Conservation (phyloP, 2,797 vertebrate genomes). For the Leptodactylus fallax region DNA sequence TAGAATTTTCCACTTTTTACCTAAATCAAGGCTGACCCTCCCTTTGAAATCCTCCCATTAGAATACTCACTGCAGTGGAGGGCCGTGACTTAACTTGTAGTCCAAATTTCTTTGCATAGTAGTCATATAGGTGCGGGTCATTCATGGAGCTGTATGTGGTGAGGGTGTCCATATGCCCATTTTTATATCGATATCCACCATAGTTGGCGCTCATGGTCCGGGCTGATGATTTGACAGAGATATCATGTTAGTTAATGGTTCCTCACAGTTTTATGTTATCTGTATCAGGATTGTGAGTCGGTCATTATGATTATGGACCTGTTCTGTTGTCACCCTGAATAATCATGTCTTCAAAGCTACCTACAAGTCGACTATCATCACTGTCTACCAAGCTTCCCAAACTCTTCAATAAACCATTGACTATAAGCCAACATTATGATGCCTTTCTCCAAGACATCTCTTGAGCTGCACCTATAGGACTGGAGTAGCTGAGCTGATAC, state of each 20-base stretch:
- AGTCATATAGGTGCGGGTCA: slow-evolving; percentile 65
- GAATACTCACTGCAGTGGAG: slow-evolving; percentile 16
- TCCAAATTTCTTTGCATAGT: slow-evolving; percentile 64
- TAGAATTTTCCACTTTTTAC: too few relatives aligned
- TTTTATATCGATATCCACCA: slow-evolving; percentile 35
- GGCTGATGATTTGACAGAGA: slow-evolving; percentile 42
- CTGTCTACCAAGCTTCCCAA: not conserved
- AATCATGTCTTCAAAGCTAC: too few relatives aligned
- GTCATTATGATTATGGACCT: not conserved
- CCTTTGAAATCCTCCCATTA: not conserved
- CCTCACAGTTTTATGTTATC: not conserved
- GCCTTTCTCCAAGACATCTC: too few relatives aligned
- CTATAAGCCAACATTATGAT: too few relatives aligned
- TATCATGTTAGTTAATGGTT: not conserved
- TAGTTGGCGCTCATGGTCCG: slow-evolving; percentile 52
- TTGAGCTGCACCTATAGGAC: too few relatives aligned
- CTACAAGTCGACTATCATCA: too few relatives aligned
- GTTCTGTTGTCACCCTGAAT: too few relatives aligned
- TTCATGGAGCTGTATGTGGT: slow-evolving; percentile 61
- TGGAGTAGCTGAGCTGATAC: too few relatives aligned
- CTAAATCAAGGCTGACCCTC: too few relatives aligned
- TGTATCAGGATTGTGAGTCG: not conserved
- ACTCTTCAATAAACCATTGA: not conserved
- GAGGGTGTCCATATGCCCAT: slow-evolving; percentile 37
- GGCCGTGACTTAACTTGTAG: slow-evolving; percentile 4